Evolutionary conservation across 2,797 vertebrate genomes (phyloP), one percentile per base, ranked within the genome.

Genomic region (Sandelia bainsii): DNA sequence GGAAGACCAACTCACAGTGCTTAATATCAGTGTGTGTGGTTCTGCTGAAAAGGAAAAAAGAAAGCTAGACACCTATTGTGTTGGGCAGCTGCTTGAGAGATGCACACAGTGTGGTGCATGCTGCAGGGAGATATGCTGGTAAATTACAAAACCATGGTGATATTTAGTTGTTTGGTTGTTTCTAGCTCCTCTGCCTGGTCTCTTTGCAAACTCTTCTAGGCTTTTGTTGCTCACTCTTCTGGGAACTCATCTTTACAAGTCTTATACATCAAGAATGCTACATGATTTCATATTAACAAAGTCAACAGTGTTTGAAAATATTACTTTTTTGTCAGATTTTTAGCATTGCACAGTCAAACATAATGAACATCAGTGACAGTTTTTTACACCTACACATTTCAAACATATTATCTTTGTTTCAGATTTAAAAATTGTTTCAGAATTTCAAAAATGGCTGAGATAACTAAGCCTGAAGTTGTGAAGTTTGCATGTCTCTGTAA

Each of bases 41-140:
- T 69, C 7, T 58, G 49, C 64, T 53, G 13, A 66, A 77, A 69
- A 83, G 52, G 34, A 64, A 53, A 59, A 80, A 69, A 52, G 2
- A 34, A 44, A 22, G 23, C 23, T 25, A 45, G 67, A 76, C 52
- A 82, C 59, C 80, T 80, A 81, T 75, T 88, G 74, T 71, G 63
- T 39, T 68, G 70, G 60, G 75, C 80, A 77, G 67, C 77, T 79
- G 72, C 53, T 65, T 58, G 54, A 27, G 51, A 86, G 66, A 77
- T 83, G 53, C 29, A 40, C 67, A 74, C 81, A 75, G 75, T 58
- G 29, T 68, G 75, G 61, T 42, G 53, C n/a, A 37, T 62, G 62
- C 59, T 72, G 54, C 54, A 62, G 29, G 23, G n/a, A 80, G 44
- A 75, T 37, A 56, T 11, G 22, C 44, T 29, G 49, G 29, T 72